Base-by-base conservation (phyloP, 1,140 invertebrate genomes). In the Drosophila carrolli region DNA sequence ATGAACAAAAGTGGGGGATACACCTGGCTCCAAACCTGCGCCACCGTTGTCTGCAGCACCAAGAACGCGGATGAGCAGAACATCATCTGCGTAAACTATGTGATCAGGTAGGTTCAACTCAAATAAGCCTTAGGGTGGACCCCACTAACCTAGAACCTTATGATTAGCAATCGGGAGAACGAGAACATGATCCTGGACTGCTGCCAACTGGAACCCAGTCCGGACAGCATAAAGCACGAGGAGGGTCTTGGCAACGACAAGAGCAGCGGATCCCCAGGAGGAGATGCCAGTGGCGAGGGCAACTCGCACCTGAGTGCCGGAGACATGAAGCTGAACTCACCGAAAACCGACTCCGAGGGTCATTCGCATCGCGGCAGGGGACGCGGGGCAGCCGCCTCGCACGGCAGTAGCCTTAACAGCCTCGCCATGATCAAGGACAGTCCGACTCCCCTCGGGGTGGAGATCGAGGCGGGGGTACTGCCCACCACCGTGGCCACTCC, bases 1-100 rank as follows among this genome's bases (percentile, higher is more conserved):
- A 98, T 99, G 96, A 99, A 98, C 93, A 98, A 98, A 93, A 96
- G 95, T 74, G 98, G 98, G 5, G 98, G 98, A 3, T 99, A 97
- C 93, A 98, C 97, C 32, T 99, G 98, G 98, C 93, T 99, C 54
- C 98, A 99, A 93, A 98, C 97, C 0, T 99, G 98, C 93, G 98
- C 98, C 29, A 99, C 98, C 0, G 97, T 99, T 8, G 97, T 99
- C 44, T 98, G 97, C 93, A 98, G 96, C 91, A 96, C 96, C 8
- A 99, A 98, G 93, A 99, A 98, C 84, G 96, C 97, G 4, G 97
- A 99, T 67, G 98, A 99, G 91, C 97, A 98, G 93, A 98, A 97
- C 92, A 98, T 99, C 68, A 98, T 98, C 70, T 98, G 97, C 91
- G 97, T 99, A 66, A 98, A 98, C 93, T 98, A 98, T 93, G 97